Percentiles rank a stretch among this genome's conserved stretches.
These are phyloP conservation scores for Clarias batrachus DNA, from an alignment of 2,113 vertebrate genomes.

Conservation along the genomic window DNA sequence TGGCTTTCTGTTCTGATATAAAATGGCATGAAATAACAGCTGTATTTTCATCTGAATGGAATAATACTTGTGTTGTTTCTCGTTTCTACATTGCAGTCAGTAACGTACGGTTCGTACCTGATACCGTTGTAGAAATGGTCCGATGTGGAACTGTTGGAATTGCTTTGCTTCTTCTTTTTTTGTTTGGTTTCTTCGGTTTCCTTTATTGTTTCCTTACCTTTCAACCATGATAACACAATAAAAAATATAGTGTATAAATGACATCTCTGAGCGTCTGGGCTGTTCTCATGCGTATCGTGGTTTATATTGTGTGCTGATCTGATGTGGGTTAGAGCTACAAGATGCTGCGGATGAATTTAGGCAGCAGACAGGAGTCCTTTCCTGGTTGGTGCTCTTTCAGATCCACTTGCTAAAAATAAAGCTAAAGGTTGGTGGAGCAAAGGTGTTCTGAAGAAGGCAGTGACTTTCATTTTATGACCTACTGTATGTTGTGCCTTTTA, in stretches of 20 bases:
- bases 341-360: not conserved
- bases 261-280: not conserved
- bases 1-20: conserved; percentile 7
- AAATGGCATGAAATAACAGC: not conserved
- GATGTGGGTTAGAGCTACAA: not conserved
- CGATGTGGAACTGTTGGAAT: not conserved
- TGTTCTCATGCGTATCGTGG: not conserved
- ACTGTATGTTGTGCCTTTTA: not conserved
- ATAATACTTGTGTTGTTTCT: not conserved
- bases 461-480: not conserved
- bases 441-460: not conserved
- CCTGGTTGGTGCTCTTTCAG: not conserved
- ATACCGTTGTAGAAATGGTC: not conserved
- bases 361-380: not conserved
- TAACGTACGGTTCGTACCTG: not conserved
- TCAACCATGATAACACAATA: conserved; percentile 17
- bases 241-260: conserved; percentile 30
- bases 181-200: not conserved
- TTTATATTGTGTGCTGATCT: not conserved
- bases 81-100: not conserved
- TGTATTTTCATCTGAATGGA: conserved; percentile 20
- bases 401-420: not conserved
- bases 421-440: conserved; percentile 1
- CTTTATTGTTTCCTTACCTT: conserved; percentile 24
- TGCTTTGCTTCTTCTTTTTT: not conserved